Percentiles rank a stretch among this genome's conserved stretches.
Evolutionary conservation across 64 coral and sea anemone species (phyloP).

Genomic region (Orbicella faveolata): DNA sequence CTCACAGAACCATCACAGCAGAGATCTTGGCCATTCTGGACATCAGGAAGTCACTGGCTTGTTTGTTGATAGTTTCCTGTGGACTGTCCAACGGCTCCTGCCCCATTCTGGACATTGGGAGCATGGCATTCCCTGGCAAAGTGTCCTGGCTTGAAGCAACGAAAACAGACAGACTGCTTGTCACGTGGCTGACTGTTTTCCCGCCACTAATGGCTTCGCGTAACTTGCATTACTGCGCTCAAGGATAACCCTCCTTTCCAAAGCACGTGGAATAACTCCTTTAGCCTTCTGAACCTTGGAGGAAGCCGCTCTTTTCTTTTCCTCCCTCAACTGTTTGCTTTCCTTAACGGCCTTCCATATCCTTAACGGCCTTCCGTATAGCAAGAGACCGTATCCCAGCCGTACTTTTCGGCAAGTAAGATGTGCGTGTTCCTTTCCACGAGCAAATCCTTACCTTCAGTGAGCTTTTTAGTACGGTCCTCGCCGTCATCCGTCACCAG

Average conservation of each 20-base stretch:
- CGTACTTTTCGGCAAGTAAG: too few relatives aligned
- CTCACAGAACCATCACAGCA: neutral
- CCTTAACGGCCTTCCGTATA: too few relatives aligned
- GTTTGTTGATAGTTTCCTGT: too few relatives aligned
- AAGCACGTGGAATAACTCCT: neutral
- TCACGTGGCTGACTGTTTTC: neutral
- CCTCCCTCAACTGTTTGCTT: conserved; percentile 11
- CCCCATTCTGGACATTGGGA: neutral
- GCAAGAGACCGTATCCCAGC: too few relatives aligned
- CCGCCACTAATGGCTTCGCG: neutral
- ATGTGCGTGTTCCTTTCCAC: too few relatives aligned
- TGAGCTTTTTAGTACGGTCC: too few relatives aligned
- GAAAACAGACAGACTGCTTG: neutral
- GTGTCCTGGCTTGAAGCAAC: neutral
- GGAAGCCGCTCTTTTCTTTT: neutral
- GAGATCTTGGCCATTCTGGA: neutral
- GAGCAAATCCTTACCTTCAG: too few relatives aligned
- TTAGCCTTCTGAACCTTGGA: neutral
- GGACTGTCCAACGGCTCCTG: too few relatives aligned
- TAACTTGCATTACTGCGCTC: neutral
- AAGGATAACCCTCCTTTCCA: too few relatives aligned
- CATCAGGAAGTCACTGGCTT: neutral
- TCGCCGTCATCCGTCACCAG: too few relatives aligned
- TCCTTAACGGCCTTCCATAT: neutral
- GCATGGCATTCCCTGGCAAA: conserved; percentile 15